Conservation (phyloP, 2,888 invertebrate genomes). For the Chymomyza fuscimana region DNA sequence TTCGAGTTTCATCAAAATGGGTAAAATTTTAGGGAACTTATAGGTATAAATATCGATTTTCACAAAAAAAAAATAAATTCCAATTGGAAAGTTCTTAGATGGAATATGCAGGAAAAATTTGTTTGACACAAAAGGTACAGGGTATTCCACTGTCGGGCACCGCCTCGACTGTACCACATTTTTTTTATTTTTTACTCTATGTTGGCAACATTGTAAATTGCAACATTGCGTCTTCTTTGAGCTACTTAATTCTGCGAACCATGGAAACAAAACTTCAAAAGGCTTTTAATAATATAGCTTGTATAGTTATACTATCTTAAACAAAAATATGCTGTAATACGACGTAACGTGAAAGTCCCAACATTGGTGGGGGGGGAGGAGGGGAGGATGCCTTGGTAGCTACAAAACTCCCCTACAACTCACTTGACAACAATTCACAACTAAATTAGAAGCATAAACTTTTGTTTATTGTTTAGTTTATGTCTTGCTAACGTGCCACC, state of each 20-base stretch:
- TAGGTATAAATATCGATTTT: no score
- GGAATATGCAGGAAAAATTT: no score
- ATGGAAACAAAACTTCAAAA: not conserved
- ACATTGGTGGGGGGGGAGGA: no score
- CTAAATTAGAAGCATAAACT: constrained; percentile 58
- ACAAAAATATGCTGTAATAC: not conserved
- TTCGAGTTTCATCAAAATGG: no score
- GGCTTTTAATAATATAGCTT: not conserved
- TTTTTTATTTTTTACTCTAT: no score
- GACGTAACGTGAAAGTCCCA: not conserved
- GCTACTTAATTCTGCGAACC: not conserved
- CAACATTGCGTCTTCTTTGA: no score
- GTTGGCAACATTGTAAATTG: not conserved
- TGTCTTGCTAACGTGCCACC: constrained; percentile 40
- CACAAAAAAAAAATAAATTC: no score
- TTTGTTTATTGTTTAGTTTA: constrained; percentile 57
- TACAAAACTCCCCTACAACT: constrained; percentile 17
- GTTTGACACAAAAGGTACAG: no score
- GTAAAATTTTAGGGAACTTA: no score
- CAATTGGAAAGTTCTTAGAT: no score
- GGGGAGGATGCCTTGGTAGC: not conserved
- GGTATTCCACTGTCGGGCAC: no score
- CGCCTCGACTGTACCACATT: no score
- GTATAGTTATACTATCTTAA: not conserved
- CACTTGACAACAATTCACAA: constrained; percentile 50